Evolutionary conservation across 92 coral and sea anemone genomes (phyloP), one percentile per base, ranked within the genome.

Genomic region (Palythoa grandiflora): DNA sequence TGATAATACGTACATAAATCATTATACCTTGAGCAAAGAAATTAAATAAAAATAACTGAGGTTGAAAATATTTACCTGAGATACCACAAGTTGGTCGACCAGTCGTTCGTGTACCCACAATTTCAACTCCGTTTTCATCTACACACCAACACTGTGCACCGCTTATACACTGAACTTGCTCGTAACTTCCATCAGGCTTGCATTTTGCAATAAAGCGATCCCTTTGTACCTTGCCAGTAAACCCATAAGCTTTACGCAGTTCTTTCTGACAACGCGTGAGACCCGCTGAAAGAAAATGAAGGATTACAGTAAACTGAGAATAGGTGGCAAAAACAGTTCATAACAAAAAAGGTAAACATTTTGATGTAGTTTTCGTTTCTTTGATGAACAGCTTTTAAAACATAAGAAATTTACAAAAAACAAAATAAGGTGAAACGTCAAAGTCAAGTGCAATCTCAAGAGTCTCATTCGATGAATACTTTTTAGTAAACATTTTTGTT

Each of bases 91-190:
- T 80, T 54, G 96, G 96, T 28, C 73, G 86, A 19, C 98, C 98
- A 9, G 61, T 60, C 59, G 75, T 93, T 70, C 96, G 90, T 13
- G 99, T 91, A 17, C 99, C 98, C 51, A 90, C 87, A 47, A 95
- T 70, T 86, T 95, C 98, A 47, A 87, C 91, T 35, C 99, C 99
- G 78, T 93, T 90, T 36, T 63, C 77, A 80, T 95, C 94, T 57
- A 96, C 93, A 79, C 99, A 96, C 99, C 99, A 96, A 71, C 99
- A 96, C 73, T 77, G 84, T 55, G 88, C 88, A 21, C 13, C 36
- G 14, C 6, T 37, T 12, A 87, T 38, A 73, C 99, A 97, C 90
- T 97, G 99, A 51, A 91, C 94, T 52, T 65, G 89, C 65, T 95
- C 91, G 73, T 95, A 97, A 47, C 88, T 88, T 37, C 99, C 99